A percentile compares a stretch with the other conserved stretches of the same genome.
Conservation (phyloP, 2,113 vertebrate genomes). For the Nerophis ophidion region DNA sequence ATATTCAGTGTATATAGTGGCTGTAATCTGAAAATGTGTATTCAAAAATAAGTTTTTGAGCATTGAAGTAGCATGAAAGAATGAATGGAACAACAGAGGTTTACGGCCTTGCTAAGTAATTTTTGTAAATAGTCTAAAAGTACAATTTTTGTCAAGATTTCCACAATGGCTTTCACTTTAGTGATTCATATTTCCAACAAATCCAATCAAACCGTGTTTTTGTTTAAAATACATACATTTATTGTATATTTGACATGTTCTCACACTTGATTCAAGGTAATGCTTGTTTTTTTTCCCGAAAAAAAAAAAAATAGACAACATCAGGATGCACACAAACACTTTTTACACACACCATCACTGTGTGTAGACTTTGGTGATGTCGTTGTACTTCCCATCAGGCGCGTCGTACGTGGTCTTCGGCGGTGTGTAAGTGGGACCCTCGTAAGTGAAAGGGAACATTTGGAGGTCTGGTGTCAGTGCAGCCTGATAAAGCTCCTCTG, state of each 20-base stretch:
- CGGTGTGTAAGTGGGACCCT: conserved; percentile 81
- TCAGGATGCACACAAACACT: neutral
- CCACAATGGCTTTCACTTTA: too few species aligned
- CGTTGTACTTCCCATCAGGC: conserved; percentile 84
- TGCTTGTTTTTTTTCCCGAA: neutral
- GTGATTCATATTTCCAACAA: too few species aligned
- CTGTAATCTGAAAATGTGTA: too few species aligned
- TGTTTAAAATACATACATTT: neutral
- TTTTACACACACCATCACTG: conserved; percentile 61
- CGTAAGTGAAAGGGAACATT: conserved; percentile 78
- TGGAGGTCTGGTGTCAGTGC: conserved; percentile 73
- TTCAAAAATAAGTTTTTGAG: too few species aligned
- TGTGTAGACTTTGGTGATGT: conserved; percentile 83
- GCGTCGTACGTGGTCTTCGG: conserved; percentile 75
- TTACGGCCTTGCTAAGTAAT: too few species aligned
- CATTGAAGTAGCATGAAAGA: too few species aligned
- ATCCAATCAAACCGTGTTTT: too few species aligned
- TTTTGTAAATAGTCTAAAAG: too few species aligned
- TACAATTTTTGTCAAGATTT: too few species aligned
- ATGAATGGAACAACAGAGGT: too few species aligned
- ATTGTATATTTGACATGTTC: neutral
- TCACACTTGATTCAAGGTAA: neutral
- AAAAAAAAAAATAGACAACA: neutral
- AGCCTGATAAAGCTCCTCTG: conserved; percentile 79
- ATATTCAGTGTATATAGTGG: too few species aligned